These are phyloP conservation scores for Porites divaricata DNA, from an alignment of 92 coral and sea anemone species.

Conservation along the genomic window DNA sequence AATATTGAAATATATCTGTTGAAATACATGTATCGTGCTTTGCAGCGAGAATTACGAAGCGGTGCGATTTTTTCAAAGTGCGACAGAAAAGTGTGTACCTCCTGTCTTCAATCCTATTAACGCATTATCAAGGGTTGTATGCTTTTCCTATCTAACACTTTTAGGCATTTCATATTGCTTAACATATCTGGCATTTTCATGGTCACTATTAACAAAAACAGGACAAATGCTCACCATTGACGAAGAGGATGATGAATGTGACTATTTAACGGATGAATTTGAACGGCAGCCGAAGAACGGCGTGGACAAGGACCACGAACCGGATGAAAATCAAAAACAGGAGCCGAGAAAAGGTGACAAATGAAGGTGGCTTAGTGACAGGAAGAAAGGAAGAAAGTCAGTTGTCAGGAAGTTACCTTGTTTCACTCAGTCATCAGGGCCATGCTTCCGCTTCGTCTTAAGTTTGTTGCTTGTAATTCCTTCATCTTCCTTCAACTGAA, in stretches of 20 bases:
- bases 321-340: background rate
- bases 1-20: too few species aligned
- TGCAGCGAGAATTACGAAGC: too few species aligned
- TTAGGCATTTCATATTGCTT: constrained; percentile 8
- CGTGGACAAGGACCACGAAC: background rate
- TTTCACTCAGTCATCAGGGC: background rate
- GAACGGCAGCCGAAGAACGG: constrained; percentile 11
- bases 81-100: too few species aligned
- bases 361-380: background rate
- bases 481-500: too few species aligned
- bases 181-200: constrained; percentile 32
- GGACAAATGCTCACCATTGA: constrained; percentile 25
- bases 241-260: constrained; percentile 29
- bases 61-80: too few species aligned
- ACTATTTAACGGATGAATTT: constrained; percentile 11
- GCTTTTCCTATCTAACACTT: background rate
- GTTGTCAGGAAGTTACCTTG: background rate
- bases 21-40: too few species aligned
- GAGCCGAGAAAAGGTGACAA: constrained; percentile 21
- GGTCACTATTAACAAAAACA: constrained; percentile 9
- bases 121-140: background rate
- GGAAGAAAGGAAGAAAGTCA: background rate
- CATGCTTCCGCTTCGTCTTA: too few species aligned
- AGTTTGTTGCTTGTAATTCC: too few species aligned
- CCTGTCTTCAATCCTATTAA: too few species aligned